Conservation (phyloP, 2,888 invertebrate species). For the Alsophila aescularia region DNA sequence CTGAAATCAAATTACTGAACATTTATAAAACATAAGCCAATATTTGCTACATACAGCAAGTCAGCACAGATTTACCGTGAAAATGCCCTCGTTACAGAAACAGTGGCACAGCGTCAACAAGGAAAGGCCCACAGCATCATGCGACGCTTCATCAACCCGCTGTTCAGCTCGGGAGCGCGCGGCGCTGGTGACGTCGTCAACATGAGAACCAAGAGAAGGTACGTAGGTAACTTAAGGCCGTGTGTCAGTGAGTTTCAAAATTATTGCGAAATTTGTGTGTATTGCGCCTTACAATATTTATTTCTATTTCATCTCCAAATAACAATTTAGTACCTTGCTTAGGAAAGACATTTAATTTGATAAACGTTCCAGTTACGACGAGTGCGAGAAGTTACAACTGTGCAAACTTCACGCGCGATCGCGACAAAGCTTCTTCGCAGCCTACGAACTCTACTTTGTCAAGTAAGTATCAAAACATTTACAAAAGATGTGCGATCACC, state of each 20-base stretch:
- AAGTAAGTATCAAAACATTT: no score
- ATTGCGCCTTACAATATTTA: no score
- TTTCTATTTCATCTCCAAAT: no score
- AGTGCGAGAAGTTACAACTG: constrained; percentile 68
- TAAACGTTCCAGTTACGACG: constrained; percentile 59
- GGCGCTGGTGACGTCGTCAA: constrained; percentile 46
- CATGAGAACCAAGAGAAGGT: constrained; percentile 69
- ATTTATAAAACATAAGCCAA: no score
- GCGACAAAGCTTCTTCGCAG: constrained; percentile 59
- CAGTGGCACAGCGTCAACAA: background rate
- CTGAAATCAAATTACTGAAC: no score
- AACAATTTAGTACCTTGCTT: no score
- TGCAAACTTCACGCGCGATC: constrained; percentile 74
- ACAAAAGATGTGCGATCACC: no score
- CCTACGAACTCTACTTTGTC: constrained; percentile 76
- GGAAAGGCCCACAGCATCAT: constrained; percentile 45
- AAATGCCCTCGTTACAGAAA: constrained; percentile 28
- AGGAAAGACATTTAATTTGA: no score
- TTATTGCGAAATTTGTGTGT: no score
- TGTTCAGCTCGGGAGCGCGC: constrained; percentile 52
- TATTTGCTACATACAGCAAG: no score
- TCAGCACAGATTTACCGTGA: no score
- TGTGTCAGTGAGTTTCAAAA: no score
- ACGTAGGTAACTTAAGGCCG: constrained; percentile 12
- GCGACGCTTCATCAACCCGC: constrained; percentile 65